These are phyloP conservation scores for Stegophylla sp. DNA, from an alignment of 2,888 invertebrate species.

Conservation along the genomic window DNA sequence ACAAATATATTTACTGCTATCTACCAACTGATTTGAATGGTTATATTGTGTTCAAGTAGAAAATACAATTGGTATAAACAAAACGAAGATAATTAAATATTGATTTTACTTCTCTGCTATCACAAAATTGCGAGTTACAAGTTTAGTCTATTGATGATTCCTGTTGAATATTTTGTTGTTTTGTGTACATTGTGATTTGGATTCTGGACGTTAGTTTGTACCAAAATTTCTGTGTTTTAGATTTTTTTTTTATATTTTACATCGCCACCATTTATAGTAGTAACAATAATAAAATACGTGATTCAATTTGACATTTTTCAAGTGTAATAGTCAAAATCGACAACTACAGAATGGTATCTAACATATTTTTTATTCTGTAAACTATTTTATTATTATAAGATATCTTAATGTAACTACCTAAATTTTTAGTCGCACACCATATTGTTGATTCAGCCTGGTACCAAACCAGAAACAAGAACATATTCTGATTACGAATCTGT, in stretches of 20 bases:
- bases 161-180: too few species aligned
- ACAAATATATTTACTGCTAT: too few species aligned
- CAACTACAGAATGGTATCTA: background rate
- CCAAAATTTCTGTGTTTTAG: too few species aligned
- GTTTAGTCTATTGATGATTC: too few species aligned
- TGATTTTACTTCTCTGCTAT: background rate
- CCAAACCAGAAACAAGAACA: conserved; percentile 92
- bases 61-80: conserved; percentile 9
- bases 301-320: background rate
- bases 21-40: background rate
- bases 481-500: conserved; percentile 98
- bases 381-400: too few species aligned
- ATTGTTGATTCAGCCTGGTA: conserved; percentile 90
- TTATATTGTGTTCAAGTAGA: background rate
- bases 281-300: too few species aligned
- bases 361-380: background rate
- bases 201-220: too few species aligned
- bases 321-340: background rate
- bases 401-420: too few species aligned
- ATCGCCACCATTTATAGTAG: too few species aligned
- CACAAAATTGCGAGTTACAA: background rate
- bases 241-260: too few species aligned
- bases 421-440: conserved; percentile 90
- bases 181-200: too few species aligned
- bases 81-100: background rate